Evolutionary conservation across 1,140 invertebrate species (phyloP).

Genomic region (Ptiloglossa arizonensis): DNA sequence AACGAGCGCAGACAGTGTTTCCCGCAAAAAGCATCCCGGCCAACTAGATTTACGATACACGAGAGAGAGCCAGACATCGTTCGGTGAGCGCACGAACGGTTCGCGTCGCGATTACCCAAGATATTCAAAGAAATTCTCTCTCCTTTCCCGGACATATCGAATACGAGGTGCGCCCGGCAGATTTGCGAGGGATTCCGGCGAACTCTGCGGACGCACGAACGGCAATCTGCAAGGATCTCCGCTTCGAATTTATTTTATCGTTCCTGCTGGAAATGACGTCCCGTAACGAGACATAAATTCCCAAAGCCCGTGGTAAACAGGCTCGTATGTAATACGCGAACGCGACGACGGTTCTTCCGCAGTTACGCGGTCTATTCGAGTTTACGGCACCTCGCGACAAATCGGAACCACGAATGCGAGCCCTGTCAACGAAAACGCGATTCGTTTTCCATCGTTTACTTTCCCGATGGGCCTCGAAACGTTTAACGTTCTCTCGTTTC

Average conservation of each 20-base stretch:
- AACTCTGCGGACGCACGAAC: slow-evolving; percentile 59
- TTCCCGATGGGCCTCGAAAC: too few species aligned
- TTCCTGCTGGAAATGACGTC: slow-evolving; percentile 76
- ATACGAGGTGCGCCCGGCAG: slow-evolving; percentile 44
- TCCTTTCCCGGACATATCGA: slow-evolving; percentile 36
- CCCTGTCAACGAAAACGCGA: background rate
- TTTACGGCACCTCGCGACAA: slow-evolving; percentile 69
- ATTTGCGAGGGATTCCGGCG: slow-evolving; percentile 63
- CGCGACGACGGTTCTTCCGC: slow-evolving; percentile 67
- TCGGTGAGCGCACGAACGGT: slow-evolving; percentile 24
- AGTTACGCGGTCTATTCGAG: slow-evolving; percentile 65
- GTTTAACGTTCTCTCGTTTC: too few species aligned
- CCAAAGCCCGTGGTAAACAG: slow-evolving; percentile 76
- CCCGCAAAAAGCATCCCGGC: background rate
- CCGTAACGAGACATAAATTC: slow-evolving; percentile 80
- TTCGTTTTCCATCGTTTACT: slow-evolving; percentile 23
- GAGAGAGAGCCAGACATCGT: slow-evolving; percentile 50
- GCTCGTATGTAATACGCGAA: slow-evolving; percentile 76
- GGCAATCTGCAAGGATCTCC: slow-evolving; percentile 74
- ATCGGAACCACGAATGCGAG: slow-evolving; percentile 45
- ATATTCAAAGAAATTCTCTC: slow-evolving; percentile 64
- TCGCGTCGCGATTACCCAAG: slow-evolving; percentile 59
- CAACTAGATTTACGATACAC: slow-evolving; percentile 26
- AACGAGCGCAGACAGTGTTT: background rate
- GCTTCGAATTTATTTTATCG: slow-evolving; percentile 78